phyloP scores from a whole-genome alignment of 2,888 invertebrate species.

The Acleris cristana region DNA sequence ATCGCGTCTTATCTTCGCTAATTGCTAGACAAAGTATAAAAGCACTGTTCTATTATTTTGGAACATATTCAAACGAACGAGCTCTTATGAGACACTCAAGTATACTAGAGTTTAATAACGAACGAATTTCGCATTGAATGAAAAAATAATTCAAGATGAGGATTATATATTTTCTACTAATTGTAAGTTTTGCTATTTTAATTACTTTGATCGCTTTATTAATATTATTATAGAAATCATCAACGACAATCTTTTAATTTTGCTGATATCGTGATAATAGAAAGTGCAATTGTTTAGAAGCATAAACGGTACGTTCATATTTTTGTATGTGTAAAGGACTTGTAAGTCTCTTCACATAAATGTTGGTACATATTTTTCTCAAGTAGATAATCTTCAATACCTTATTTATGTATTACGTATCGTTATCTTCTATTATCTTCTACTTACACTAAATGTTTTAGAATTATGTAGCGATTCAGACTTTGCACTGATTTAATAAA shows the following conservation, averaged over 20 bases:
- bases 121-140: constrained; percentile 73
- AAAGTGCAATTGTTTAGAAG: no score
- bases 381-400: no score
- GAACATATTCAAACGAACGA: constrained; percentile 73
- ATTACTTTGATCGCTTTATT: constrained; percentile 1
- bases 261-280: no score
- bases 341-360: no score
- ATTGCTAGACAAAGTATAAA: constrained; percentile 73
- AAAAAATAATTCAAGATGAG: constrained; percentile 65
- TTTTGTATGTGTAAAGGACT: no score
- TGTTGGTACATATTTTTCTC: no score
- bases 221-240: no score
- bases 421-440: no score
- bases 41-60: constrained; percentile 57
- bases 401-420: no score
- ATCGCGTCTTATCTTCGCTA: constrained; percentile 77
- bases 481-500: neutral
- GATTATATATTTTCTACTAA: constrained; percentile 65
- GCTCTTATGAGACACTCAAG: constrained; percentile 68
- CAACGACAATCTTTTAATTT: no score
- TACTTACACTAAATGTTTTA: no score
- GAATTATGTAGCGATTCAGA: neutral
- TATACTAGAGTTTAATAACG: constrained; percentile 60
- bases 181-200: constrained; percentile 64
- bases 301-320: no score